A percentile compares a stretch with the other conserved stretches of the same genome.
These are phyloP conservation scores for Chloroceryle aenea DNA, from an alignment of 2,113 vertebrate genomes.

Conservation along the genomic window DNA sequence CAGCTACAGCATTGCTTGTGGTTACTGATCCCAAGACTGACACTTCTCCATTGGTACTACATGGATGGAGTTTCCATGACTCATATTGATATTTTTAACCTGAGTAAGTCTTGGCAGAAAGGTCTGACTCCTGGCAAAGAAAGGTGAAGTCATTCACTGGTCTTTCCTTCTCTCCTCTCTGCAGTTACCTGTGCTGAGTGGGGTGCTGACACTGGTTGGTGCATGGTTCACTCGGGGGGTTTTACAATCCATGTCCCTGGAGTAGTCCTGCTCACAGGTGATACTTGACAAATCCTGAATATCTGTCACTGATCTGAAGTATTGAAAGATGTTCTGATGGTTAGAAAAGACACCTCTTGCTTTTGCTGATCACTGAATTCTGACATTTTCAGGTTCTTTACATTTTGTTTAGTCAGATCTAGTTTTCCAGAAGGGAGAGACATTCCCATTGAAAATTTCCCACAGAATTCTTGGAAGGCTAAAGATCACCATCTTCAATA, in stretches of 20 bases:
- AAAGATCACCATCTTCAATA: background rate
- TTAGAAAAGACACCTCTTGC: background rate
- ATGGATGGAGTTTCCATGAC: rapidly evolving
- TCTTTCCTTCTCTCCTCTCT: background rate
- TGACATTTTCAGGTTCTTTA: background rate
- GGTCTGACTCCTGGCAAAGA: background rate
- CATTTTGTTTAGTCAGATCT: background rate
- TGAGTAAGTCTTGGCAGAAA: background rate
- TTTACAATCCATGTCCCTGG: background rate
- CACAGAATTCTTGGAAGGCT: background rate
- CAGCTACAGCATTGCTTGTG: background rate
- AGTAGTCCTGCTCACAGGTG: slow-evolving; percentile 36
- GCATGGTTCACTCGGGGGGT: slow-evolving; percentile 40
- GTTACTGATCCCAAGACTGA: background rate
- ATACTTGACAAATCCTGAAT: slow-evolving; percentile 82
- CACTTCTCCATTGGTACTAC: background rate
- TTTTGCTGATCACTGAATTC: background rate
- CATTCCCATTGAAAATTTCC: background rate
- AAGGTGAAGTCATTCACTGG: background rate
- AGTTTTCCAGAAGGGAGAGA: background rate
- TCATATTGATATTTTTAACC: background rate
- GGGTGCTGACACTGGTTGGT: slow-evolving; percentile 75
- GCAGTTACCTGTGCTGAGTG: slow-evolving; percentile 70
- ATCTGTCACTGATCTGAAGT: slow-evolving; percentile 72
- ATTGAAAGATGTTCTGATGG: slow-evolving; percentile 37